A percentile compares a stretch with the other conserved stretches of the same genome.
Conservation (phyloP, 2,888 invertebrate genomes). For the Seladonia tumulorum region DNA sequence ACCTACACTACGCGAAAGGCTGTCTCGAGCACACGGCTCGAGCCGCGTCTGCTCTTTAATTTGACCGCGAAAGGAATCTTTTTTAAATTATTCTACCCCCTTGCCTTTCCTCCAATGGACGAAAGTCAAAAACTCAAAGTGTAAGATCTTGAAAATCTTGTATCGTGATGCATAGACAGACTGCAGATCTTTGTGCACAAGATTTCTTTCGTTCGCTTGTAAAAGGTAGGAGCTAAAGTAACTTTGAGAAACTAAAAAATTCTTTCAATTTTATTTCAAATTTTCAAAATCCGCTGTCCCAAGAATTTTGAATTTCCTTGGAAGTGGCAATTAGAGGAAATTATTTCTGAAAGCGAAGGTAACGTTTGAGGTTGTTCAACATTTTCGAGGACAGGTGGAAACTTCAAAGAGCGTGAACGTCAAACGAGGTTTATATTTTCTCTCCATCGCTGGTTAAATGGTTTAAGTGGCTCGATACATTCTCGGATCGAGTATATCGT, state of each 20-base stretch:
- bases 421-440: constrained; percentile 14
- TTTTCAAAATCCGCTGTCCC: no score
- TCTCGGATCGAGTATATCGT: constrained; percentile 56
- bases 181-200: not conserved
- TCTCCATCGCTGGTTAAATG: constrained; percentile 56
- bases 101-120: not conserved
- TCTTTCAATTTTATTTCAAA: no score
- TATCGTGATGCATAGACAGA: no score
- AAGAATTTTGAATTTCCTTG: no score
- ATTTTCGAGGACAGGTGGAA: not conserved
- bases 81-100: not conserved
- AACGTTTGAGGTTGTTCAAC: not conserved
- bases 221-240: not conserved
- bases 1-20: not conserved
- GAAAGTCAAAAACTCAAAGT: not conserved
- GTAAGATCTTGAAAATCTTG: not conserved
- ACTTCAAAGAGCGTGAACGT: constrained; percentile 17
- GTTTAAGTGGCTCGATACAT: constrained; percentile 61
- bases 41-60: not conserved
- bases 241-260: not conserved
- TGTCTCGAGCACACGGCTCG: not conserved
- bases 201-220: not conserved
- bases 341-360: not conserved
- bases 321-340: not conserved
- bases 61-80: not conserved